A percentile compares a stretch with the other conserved stretches of the same genome.
These are phyloP conservation scores for Bunonema sp. DNA, from an alignment of 2,888 invertebrate species.

Conservation along the genomic window DNA sequence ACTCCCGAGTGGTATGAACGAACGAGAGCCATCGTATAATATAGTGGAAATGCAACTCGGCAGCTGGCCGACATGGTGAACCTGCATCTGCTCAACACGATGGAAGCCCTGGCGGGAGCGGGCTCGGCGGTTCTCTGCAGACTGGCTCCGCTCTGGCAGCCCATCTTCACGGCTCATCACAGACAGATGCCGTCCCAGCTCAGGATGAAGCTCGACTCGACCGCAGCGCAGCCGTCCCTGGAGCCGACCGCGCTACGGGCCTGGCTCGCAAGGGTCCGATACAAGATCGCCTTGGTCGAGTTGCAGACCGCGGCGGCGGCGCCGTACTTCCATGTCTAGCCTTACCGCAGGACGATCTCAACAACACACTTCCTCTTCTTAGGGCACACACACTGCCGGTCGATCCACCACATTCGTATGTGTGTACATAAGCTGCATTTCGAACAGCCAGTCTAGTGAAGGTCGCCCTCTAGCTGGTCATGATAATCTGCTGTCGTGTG, in stretches of 20 bases:
- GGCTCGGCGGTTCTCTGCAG: slow-evolving; percentile 79
- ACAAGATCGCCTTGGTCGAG: slow-evolving; percentile 95
- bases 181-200: slow-evolving; percentile 54
- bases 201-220: slow-evolving; percentile 58
- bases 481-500: no score
- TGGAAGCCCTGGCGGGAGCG: slow-evolving; percentile 84
- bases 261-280: slow-evolving; percentile 79
- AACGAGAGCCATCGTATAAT: background rate
- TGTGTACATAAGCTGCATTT: no score
- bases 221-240: slow-evolving; percentile 64
- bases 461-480: no score
- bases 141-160: slow-evolving; percentile 86
- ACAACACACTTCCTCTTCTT: no score
- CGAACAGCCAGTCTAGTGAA: no score
- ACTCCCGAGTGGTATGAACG: slow-evolving; percentile 64
- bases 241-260: slow-evolving; percentile 25
- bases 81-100: slow-evolving; percentile 77
- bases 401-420: no score
- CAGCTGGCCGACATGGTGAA: slow-evolving; percentile 94
- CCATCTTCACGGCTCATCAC: slow-evolving; percentile 79
- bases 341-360: no score
- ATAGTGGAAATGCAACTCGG: no score
- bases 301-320: slow-evolving; percentile 77
- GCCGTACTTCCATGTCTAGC: slow-evolving; percentile 58
- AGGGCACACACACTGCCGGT: no score